Evolutionary conservation across 2,113 vertebrate species (phyloP).

Genomic region (Pleuronectes platessa): DNA sequence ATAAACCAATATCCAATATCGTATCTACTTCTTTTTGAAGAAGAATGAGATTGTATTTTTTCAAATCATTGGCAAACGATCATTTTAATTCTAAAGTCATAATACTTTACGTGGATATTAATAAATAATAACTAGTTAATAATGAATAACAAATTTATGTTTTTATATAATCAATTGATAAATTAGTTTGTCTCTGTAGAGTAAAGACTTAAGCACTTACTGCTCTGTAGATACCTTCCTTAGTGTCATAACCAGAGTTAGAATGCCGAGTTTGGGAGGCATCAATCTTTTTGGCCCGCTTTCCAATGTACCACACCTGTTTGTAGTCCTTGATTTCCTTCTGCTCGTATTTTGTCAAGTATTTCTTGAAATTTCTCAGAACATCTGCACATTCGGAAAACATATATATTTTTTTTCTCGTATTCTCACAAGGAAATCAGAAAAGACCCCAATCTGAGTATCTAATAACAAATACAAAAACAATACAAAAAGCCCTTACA

Average conservation of each 20-base stretch:
- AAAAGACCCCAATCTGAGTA: neutral
- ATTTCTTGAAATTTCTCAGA: constrained; percentile 4
- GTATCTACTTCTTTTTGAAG: neutral
- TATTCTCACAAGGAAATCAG: neutral
- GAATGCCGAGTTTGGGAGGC: neutral
- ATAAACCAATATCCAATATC: neutral
- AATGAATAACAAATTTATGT: too few relatives aligned
- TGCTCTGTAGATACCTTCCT: constrained; percentile 24
- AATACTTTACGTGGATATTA: too few relatives aligned
- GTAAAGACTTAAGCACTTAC: constrained; percentile 4
- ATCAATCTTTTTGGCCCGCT: constrained; percentile 5
- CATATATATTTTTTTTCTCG: neutral
- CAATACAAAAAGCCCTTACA: neutral
- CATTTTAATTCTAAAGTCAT: neutral
- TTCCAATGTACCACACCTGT: constrained; percentile 27
- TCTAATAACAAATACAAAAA: neutral
- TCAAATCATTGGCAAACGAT: too few relatives aligned
- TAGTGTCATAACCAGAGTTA: constrained; percentile 13
- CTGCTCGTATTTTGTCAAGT: constrained; percentile 20
- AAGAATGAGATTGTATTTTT: neutral
- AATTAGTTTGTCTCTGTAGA: neutral
- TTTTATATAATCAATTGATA: too few relatives aligned
- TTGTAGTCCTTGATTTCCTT: constrained; percentile 21
- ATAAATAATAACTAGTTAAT: too few relatives aligned
- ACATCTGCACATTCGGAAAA: neutral